phyloP scores from a whole-genome alignment of 2,888 invertebrate genomes.

The Sarcophaga subvicina region DNA sequence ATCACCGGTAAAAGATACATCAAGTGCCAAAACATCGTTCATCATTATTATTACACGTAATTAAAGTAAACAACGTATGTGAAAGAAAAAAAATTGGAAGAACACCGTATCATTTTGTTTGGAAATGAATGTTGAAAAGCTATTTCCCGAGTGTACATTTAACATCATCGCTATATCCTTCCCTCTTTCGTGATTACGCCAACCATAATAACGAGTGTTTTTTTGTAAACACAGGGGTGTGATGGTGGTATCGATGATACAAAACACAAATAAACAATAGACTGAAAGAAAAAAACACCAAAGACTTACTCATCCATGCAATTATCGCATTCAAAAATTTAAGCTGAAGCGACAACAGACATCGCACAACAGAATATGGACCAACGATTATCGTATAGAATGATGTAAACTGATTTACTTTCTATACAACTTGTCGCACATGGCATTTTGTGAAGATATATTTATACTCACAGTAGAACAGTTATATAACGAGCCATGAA shows the following conservation, averaged over 20 bases:
- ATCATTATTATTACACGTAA: slow-evolving; percentile 40
- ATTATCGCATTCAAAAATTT: background rate
- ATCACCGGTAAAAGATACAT: slow-evolving; percentile 55
- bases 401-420: background rate
- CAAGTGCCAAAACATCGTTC: slow-evolving; percentile 64
- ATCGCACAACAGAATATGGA: background rate
- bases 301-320: background rate
- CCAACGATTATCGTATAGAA: background rate
- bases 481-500: too few species aligned
- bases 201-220: slow-evolving; percentile 16
- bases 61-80: slow-evolving; percentile 53
- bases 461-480: too few species aligned
- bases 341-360: background rate
- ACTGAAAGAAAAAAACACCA: background rate
- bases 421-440: background rate
- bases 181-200: slow-evolving; percentile 14
- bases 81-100: slow-evolving; percentile 29
- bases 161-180: slow-evolving; percentile 54
- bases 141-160: slow-evolving; percentile 65
- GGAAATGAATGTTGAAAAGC: slow-evolving; percentile 27
- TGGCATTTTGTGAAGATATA: too few species aligned
- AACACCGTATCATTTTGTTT: background rate
- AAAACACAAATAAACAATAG: slow-evolving; percentile 31
- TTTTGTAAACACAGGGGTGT: slow-evolving; percentile 43
- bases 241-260: slow-evolving; percentile 52